Conservation (phyloP, 2,888 invertebrate genomes). For the Lissocephala sabroskyi region DNA sequence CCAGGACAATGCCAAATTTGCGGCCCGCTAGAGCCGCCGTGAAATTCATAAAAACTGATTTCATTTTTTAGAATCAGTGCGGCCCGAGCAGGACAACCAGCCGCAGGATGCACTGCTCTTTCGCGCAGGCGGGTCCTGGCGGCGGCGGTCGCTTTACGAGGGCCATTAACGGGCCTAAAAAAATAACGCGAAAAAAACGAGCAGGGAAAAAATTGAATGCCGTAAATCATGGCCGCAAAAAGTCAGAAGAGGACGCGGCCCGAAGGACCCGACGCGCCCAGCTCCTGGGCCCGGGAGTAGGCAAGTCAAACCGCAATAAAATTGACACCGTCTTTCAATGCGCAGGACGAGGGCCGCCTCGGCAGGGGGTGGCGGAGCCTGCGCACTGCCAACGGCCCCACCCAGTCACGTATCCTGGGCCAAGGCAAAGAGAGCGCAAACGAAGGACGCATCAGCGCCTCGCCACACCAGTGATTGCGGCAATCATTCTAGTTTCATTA, state of each 20-base stretch:
- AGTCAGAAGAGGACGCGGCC: constrained; percentile 2
- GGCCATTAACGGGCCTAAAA: constrained; percentile 53
- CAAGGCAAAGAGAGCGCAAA: no score
- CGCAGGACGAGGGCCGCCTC: no score
- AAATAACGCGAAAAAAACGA: constrained; percentile 56
- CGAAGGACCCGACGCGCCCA: background rate
- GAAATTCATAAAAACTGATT: constrained; percentile 64
- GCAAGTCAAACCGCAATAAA: constrained; percentile 67
- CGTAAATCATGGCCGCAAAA: constrained; percentile 52
- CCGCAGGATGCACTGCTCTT: no score
- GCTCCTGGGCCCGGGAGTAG: constrained; percentile 15
- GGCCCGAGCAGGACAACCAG: constrained; percentile 37
- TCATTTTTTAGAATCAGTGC: constrained; percentile 70
- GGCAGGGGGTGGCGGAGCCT: no score
- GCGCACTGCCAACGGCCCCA: constrained; percentile 6
- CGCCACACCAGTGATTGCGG: constrained; percentile 69
- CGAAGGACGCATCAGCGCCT: constrained; percentile 15
- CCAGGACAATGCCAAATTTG: no score
- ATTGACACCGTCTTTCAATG: constrained; percentile 42
- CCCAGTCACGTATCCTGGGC: background rate
- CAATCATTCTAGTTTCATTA: constrained; percentile 72
- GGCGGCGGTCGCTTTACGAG: constrained; percentile 53
- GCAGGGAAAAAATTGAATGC: constrained; percentile 21
- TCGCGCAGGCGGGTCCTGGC: background rate
- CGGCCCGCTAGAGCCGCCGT: constrained; percentile 12